Evolutionary conservation across 2,888 invertebrate species (phyloP).

Genomic region (Phragmatobia fuliginosa): DNA sequence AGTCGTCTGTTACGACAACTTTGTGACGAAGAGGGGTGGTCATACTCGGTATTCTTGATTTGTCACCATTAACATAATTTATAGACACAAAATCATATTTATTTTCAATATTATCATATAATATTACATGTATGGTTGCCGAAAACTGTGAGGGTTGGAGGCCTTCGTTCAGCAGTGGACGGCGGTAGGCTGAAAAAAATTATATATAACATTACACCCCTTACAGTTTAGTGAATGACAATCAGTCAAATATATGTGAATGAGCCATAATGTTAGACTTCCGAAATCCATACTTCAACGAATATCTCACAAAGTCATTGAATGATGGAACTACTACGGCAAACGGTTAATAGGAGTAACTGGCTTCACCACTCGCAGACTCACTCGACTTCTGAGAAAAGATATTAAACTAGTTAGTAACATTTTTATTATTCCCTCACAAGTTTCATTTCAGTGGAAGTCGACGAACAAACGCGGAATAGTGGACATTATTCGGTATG

Average conservation of each 20-base stretch:
- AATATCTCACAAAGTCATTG: slow-evolving; percentile 30
- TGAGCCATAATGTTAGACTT: neutral
- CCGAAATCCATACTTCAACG: neutral
- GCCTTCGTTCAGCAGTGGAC: no score
- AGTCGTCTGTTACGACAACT: no score
- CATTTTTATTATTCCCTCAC: slow-evolving; percentile 34
- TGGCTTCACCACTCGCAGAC: slow-evolving; percentile 28
- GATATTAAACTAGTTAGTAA: slow-evolving; percentile 36
- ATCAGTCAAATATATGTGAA: neutral
- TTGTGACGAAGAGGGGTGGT: no score
- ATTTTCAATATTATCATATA: no score
- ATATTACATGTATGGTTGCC: no score
- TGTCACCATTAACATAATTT: no score
- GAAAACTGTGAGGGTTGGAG: no score
- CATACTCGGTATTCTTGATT: no score
- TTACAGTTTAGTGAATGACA: no score
- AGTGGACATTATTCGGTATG: neutral
- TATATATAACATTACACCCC: neutral
- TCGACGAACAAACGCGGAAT: neutral
- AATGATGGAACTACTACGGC: slow-evolving; percentile 29
- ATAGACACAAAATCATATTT: no score
- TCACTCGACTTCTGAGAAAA: slow-evolving; percentile 29
- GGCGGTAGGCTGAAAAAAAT: no score
- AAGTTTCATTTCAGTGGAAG: slow-evolving; percentile 19
- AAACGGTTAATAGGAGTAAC: slow-evolving; percentile 43